Evolutionary conservation across 2,113 vertebrate species (phyloP), one percentile per base, ranked within the genome.

Genomic region (Mellivora capensis): DNA sequence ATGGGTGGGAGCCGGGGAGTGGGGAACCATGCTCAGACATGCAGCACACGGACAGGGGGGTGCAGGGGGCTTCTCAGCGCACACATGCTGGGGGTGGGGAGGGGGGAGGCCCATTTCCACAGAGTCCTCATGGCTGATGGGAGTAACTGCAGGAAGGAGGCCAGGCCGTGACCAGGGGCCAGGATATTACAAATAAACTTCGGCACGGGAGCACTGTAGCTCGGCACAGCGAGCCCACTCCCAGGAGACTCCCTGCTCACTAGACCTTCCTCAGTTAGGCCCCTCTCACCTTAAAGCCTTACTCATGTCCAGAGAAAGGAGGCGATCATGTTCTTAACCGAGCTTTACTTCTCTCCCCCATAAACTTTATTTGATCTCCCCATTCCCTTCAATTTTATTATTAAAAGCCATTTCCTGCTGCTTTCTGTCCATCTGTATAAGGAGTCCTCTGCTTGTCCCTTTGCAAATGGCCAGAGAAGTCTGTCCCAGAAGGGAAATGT

Each of bases 11-110:
- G 69, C 39, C 1, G 11, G 37, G n/a, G 67, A 7, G 52, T 3
- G 47, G 14, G 69, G 82, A 29, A 42, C 91, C 99, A 98, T 99
- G 98, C 99, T 98, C 96, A 88, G 20, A 90, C 99, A 98, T 99
- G 98, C 98, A 88, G 95, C 90, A 90, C 96, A 31, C 59, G 39
- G 87, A 93, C 42, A 57, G 83, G 11, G 11, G 29, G 42, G 76
- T 8, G 37, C 77, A 18, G 62, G 91, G 69, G 54, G 44, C 20
- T 7, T 82, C 47, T 83, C 37, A 3, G 92, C 69, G 93, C 91
- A 96, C 17, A 39, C 97, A 42, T 98, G 98, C 98, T 86, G 72
- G 81, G 23, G 37, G 54, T 13, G 20, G 69, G 72, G 93, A 31
- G 21, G 15, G 29, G 7, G 27, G 34, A 17, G 93, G 97, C 97